Evolutionary conservation across 2,888 invertebrate genomes (phyloP).

Genomic region (Notodromas monacha): DNA sequence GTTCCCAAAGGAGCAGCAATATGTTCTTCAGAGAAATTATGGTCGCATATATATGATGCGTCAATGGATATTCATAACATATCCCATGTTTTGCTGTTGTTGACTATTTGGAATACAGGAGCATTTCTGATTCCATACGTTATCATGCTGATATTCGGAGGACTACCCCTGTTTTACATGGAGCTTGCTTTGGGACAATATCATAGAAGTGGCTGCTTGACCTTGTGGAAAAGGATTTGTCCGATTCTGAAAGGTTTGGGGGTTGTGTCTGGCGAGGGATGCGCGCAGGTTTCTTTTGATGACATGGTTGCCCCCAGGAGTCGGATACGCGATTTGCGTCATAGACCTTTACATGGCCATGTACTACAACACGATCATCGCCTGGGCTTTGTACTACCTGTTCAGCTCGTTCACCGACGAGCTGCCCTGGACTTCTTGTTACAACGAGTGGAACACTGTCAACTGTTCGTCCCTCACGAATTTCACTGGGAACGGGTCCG

Average conservation of each 20-base stretch:
- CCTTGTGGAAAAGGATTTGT: constrained; percentile 70
- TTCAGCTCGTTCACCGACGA: constrained; percentile 37
- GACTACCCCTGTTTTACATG: constrained; percentile 76
- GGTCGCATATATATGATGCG: no score
- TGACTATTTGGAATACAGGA: no score
- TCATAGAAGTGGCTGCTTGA: constrained; percentile 62
- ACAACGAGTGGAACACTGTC: constrained; percentile 53
- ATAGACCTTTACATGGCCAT: constrained; percentile 74
- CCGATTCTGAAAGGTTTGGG: constrained; percentile 47
- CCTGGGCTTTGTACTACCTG: constrained; percentile 73
- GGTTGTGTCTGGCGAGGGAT: not conserved
- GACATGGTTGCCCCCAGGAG: constrained; percentile 25
- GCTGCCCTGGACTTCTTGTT: constrained; percentile 58
- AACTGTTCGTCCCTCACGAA: constrained; percentile 24
- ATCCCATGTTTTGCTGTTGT: no score
- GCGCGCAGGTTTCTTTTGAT: no score
- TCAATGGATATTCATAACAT: constrained; percentile 11
- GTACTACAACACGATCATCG: constrained; percentile 89
- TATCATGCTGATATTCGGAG: constrained; percentile 65
- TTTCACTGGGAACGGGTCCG: constrained; percentile 18
- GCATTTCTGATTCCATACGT: constrained; percentile 78
- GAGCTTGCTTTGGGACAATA: constrained; percentile 77
- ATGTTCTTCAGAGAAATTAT: no score
- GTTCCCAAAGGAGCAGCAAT: no score
- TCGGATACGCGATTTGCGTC: constrained; percentile 80